These are phyloP conservation scores for Petrolisthes manimaculis DNA, from an alignment of 2,888 invertebrate genomes.

Conservation along the genomic window DNA sequence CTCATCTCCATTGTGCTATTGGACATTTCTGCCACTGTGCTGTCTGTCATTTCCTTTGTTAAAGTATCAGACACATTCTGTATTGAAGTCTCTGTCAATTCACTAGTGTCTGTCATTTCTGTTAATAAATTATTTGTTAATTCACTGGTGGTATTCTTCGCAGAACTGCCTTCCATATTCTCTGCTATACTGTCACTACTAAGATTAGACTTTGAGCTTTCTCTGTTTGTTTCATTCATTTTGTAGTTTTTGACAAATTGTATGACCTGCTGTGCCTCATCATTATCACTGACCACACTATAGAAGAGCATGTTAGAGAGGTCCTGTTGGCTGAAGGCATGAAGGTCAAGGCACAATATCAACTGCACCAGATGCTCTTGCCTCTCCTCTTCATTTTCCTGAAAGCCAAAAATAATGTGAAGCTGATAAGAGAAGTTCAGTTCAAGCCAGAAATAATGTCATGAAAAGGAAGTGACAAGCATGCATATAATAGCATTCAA, in stretches of 20 bases:
- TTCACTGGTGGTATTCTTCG: no score
- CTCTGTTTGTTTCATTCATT: not conserved
- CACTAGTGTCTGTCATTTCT: no score
- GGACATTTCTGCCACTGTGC: no score
- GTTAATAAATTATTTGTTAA: no score
- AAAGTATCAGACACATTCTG: not conserved
- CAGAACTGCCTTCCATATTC: no score
- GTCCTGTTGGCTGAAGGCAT: constrained; percentile 29
- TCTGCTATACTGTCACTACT: no score
- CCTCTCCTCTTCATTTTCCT: constrained; percentile 48
- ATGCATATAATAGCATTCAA: no score
- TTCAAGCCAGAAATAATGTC: no score
- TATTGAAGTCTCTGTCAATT: not conserved
- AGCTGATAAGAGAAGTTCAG: no score
- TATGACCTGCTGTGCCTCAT: constrained; percentile 42
- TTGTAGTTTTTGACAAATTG: constrained; percentile 33
- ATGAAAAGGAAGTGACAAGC: no score
- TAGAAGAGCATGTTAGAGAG: constrained; percentile 56
- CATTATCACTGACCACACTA: constrained; percentile 39
- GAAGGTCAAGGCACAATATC: constrained; percentile 39
- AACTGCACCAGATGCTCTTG: constrained; percentile 26
- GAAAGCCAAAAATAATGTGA: not conserved
- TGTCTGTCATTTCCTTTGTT: not conserved
- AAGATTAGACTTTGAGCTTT: no score
- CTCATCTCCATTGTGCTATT: not conserved